Evolutionary conservation across 2,797 vertebrate species (phyloP).

Genomic region (Gymnothorax reevesii): DNA sequence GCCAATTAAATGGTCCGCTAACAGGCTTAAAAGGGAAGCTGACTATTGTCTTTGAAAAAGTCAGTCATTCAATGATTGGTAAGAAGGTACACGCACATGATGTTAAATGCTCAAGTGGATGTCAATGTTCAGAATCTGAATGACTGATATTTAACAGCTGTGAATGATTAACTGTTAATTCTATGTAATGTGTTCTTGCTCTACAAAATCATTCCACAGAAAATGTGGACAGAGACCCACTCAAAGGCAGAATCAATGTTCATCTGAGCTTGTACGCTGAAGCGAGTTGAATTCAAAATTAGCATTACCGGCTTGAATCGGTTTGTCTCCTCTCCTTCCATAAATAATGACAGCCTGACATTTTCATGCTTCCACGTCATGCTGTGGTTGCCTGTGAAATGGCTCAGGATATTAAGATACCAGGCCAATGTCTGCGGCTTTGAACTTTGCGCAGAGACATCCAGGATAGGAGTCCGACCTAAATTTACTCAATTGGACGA

Average conservation of each 20-base stretch:
- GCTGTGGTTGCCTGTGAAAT: not conserved
- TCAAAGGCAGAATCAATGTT: not conserved
- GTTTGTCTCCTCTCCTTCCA: not conserved
- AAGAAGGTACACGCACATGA: not conserved
- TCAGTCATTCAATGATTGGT: not conserved
- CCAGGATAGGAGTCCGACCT: not conserved
- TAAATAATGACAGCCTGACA: not conserved
- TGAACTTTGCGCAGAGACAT: not conserved
- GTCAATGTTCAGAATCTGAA: not conserved
- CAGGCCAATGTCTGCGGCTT: slow-evolving; percentile 1
- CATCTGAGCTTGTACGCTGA: not conserved
- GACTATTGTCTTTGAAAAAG: not conserved
- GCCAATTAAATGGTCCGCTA: not conserved
- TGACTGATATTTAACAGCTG: not conserved
- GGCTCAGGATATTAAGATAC: slow-evolving; percentile 10
- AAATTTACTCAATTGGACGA: not conserved
- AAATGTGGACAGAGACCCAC: not conserved
- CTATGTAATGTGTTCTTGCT: not conserved
- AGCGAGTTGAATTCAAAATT: not conserved
- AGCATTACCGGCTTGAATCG: not conserved
- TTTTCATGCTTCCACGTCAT: not conserved
- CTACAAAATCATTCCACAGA: not conserved
- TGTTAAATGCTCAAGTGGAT: not conserved
- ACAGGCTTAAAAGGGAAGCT: not conserved
- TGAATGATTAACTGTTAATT: not conserved